Evolutionary conservation across 1,140 invertebrate species (phyloP).

Genomic region (fruit fly (Drosophila melanogaster)): DNA sequence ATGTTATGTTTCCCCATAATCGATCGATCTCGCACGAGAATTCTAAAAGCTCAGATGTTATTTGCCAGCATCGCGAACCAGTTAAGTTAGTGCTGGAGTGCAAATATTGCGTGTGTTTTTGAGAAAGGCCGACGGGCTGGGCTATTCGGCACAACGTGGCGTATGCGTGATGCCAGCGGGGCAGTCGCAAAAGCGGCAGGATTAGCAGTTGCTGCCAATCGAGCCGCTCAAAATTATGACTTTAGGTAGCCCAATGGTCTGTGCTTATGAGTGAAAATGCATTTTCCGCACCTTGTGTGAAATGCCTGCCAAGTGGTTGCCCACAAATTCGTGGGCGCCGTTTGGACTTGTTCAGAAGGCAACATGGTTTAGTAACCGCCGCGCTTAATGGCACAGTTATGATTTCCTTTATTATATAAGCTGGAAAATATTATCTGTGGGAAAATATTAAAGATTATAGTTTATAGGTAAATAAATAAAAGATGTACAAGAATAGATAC

Average conservation of each 20-base stretch:
- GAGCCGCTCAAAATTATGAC: slow-evolving; percentile 32
- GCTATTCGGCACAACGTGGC: slow-evolving; percentile 56
- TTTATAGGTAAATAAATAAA: too few relatives aligned
- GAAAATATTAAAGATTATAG: background rate
- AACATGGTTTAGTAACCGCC: slow-evolving; percentile 18
- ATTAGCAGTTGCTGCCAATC: slow-evolving; percentile 13
- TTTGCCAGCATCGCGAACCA: slow-evolving; percentile 27
- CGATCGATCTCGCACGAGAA: slow-evolving; percentile 26
- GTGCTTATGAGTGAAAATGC: slow-evolving; percentile 36
- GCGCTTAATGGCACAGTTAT: slow-evolving; percentile 1
- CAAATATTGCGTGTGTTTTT: slow-evolving; percentile 53
- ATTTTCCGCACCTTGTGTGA: slow-evolving; percentile 41
- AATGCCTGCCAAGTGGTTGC: background rate
- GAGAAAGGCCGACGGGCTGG: slow-evolving; percentile 61
- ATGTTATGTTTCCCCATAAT: slow-evolving; percentile 55
- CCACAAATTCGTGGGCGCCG: slow-evolving; percentile 28
- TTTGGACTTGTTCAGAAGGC: slow-evolving; percentile 23
- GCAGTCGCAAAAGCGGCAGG: slow-evolving; percentile 32
- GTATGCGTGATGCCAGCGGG: slow-evolving; percentile 59
- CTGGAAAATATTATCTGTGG: background rate
- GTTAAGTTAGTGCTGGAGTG: slow-evolving; percentile 49
- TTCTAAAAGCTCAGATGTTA: slow-evolving; percentile 20
- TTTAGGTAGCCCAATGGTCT: slow-evolving; percentile 46
- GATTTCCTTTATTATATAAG: slow-evolving; percentile 30
- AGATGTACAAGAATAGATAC: too few relatives aligned